A percentile compares a stretch with the other conserved stretches of the same genome.
phyloP scores from a whole-genome alignment of 2,888 invertebrate species.

The Empis stercorea region DNA sequence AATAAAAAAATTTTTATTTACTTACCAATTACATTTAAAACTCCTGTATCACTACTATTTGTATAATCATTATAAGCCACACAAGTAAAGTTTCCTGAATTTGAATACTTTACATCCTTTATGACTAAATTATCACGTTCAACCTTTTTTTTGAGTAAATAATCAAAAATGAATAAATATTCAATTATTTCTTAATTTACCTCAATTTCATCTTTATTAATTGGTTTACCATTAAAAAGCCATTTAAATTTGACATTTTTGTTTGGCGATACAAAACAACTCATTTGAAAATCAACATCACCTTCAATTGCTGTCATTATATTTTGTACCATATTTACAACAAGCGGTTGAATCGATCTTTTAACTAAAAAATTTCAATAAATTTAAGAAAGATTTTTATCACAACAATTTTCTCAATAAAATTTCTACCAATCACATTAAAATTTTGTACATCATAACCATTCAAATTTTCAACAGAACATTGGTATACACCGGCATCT shows the following conservation, averaged over 20 bases:
- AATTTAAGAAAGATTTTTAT: not conserved
- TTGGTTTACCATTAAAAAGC: conserved; percentile 9
- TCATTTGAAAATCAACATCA: conserved; percentile 10
- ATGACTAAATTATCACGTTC: conserved; percentile 9
- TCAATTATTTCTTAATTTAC: not conserved
- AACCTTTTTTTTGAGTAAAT: not conserved
- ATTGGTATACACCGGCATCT: conserved; percentile 38
- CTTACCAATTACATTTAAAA: conserved; percentile 37
- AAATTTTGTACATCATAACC: conserved; percentile 25
- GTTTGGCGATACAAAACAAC: conserved; percentile 8
- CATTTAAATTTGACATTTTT: conserved; percentile 5
- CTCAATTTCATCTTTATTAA: not conserved
- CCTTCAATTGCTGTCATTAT: conserved; percentile 7
- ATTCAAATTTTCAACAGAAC: conserved; percentile 38
- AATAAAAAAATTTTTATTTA: not conserved
- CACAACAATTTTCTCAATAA: not conserved
- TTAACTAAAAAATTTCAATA: conserved; percentile 9
- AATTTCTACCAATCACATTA: conserved; percentile 7
- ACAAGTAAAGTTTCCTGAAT: conserved; percentile 12
- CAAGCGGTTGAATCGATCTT: conserved; percentile 6
- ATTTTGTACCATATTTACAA: conserved; percentile 5
- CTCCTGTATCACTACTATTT: conserved; percentile 6
- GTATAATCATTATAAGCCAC: conserved; percentile 5
- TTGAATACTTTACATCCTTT: conserved; percentile 2
- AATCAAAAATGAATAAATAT: not conserved